Conservation (phyloP, 2,113 vertebrate genomes). For the Chloropsis cyanopogon region DNA sequence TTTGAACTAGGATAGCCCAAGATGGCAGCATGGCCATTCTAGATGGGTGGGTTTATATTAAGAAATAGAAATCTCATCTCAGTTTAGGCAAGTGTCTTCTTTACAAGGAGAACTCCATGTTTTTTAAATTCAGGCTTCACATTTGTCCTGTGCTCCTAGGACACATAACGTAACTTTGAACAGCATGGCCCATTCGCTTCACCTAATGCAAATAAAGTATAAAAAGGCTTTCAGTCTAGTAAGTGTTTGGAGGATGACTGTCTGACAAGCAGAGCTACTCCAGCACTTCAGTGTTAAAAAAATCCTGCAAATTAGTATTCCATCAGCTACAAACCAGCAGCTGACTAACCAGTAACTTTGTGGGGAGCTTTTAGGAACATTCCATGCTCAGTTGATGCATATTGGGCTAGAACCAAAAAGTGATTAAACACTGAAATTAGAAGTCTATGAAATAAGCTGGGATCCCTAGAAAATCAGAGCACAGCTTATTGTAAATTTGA, state of each 20-base stretch:
- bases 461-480: constrained; percentile 46
- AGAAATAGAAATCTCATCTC: not conserved
- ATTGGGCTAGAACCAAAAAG: constrained; percentile 45
- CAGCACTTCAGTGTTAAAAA: constrained; percentile 40
- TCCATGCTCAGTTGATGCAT: constrained; percentile 46
- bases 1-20: not conserved
- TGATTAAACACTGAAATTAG: constrained; percentile 50
- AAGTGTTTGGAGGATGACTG: constrained; percentile 3
- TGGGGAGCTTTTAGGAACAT: constrained; percentile 38
- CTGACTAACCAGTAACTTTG: not conserved
- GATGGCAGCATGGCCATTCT: not conserved
- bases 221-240: constrained; percentile 24
- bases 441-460: constrained; percentile 41
- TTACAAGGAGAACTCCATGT: not conserved
- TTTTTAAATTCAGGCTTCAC: not conserved
- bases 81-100: not conserved
- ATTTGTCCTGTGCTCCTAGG: not conserved
- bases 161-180: not conserved
- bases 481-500: constrained; percentile 60
- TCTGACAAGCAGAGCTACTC: not conserved
- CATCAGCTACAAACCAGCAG: constrained; percentile 15
- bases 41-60: not conserved
- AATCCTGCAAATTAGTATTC: constrained; percentile 58
- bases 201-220: not conserved
- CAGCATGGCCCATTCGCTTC: not conserved